Percentiles rank a stretch among this genome's conserved stretches.
Evolutionary conservation across 2,113 vertebrate species (phyloP).

Genomic region (Perca schrenkii): DNA sequence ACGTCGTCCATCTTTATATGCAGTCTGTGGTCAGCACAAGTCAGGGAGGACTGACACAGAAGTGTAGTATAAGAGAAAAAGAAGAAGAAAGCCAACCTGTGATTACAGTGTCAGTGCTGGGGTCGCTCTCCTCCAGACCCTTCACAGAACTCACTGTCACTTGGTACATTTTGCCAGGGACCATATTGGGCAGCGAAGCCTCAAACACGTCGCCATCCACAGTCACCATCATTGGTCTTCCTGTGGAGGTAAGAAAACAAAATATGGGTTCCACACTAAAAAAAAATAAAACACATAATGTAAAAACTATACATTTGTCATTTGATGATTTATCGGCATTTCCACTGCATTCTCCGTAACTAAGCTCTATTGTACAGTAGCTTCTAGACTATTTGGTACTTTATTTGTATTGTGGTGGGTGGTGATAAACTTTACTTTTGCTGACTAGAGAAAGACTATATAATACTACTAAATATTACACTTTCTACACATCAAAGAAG

Average conservation of each 20-base stretch:
- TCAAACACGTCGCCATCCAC: conserved; percentile 87
- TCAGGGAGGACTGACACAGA: neutral
- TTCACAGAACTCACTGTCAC: conserved; percentile 90
- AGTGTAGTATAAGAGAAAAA: neutral
- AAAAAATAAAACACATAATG: neutral
- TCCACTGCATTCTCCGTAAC: neutral
- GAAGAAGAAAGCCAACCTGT: conserved; percentile 86
- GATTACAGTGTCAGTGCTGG: conserved; percentile 86
- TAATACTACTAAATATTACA: too few species aligned
- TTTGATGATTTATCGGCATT: neutral
- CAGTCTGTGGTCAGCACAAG: too few species aligned
- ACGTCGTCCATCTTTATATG: too few species aligned
- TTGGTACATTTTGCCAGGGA: conserved; percentile 88
- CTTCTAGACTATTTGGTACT: neutral
- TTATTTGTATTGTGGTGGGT: too few species aligned
- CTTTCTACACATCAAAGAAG: too few species aligned
- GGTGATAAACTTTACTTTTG: too few species aligned
- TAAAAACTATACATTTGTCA: neutral
- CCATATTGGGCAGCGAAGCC: conserved; percentile 85
- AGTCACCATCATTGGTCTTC: conserved; percentile 81
- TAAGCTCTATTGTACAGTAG: neutral
- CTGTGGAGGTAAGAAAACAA: conserved; percentile 74
- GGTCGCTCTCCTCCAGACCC: conserved; percentile 94
- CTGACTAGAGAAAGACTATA: too few species aligned
- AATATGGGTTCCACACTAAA: neutral